Percentiles rank a stretch among this genome's conserved stretches.
Evolutionary conservation across 2,113 vertebrate genomes (phyloP).

Genomic region (Microcebus griseorufus): DNA sequence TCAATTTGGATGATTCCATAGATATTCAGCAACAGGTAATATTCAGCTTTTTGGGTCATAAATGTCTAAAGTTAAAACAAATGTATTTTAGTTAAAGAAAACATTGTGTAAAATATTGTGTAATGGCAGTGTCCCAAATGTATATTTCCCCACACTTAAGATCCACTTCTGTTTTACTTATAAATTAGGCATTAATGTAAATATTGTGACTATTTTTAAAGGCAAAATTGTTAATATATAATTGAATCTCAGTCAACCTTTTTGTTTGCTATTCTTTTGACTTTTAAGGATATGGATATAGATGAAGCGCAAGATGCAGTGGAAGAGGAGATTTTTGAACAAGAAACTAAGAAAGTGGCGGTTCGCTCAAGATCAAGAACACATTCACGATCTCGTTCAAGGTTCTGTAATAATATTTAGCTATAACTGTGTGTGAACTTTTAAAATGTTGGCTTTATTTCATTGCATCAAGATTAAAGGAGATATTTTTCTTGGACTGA

Average conservation of each 20-base stretch:
- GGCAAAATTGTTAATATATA: background rate
- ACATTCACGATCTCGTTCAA: conserved; percentile 96
- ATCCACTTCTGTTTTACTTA: background rate
- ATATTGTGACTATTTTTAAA: background rate
- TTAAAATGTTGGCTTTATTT: background rate
- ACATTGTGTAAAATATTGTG: background rate
- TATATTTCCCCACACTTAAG: background rate
- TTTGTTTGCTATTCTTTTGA: conserved; percentile 49
- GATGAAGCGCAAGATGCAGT: conserved; percentile 95
- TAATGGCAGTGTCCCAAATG: background rate
- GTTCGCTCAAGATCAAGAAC: conserved; percentile 93
- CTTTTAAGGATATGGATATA: conserved; percentile 93
- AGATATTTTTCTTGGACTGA: background rate
- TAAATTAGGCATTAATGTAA: background rate
- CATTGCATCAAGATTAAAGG: conserved; percentile 6
- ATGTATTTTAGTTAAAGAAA: background rate
- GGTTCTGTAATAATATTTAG: conserved; percentile 83
- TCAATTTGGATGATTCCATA: conserved; percentile 94
- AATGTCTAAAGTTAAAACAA: background rate
- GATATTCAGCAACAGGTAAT: conserved; percentile 97
- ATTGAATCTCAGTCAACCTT: background rate
- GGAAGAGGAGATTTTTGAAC: conserved; percentile 95
- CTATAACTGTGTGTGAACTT: conserved; percentile 27
- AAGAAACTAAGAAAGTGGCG: conserved; percentile 93
- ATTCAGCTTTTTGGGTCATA: background rate